A percentile compares a stretch with the other conserved stretches of the same genome.
Evolutionary conservation across 1,140 invertebrate species (phyloP).

Genomic region (Atta colombica): DNA sequence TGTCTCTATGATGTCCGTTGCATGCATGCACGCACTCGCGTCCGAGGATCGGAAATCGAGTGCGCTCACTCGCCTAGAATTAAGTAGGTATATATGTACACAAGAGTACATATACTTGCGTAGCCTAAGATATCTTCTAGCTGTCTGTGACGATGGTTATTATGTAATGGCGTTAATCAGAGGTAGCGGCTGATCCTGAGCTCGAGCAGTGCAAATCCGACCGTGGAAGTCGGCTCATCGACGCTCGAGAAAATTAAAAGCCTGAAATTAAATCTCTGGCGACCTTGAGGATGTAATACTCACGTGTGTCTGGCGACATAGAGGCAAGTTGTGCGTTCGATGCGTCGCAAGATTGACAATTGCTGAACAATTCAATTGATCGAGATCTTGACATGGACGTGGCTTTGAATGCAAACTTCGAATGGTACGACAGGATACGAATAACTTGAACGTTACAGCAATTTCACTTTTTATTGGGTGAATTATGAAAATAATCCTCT

Average conservation of each 20-base stretch:
- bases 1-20: not conserved
- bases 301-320: no score
- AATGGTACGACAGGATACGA: not conserved
- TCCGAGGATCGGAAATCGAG: not conserved
- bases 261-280: conserved; percentile 47
- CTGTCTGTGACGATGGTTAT: not conserved
- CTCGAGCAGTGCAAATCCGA: conserved; percentile 31
- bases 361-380: conserved; percentile 35
- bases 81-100: conserved; percentile 20
- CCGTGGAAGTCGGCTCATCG: not conserved
- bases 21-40: not conserved
- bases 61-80: conserved; percentile 1
- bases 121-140: not conserved
- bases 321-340: conserved; percentile 2
- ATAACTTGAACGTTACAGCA: not conserved
- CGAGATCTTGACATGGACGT: not conserved
- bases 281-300: conserved; percentile 27
- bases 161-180: conserved; percentile 47
- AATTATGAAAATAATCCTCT: not conserved
- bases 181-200: conserved; percentile 27
- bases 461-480: not conserved
- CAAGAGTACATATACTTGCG: conserved; percentile 18
- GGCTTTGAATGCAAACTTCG: not conserved
- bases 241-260: conserved; percentile 45
- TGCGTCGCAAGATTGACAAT: conserved; percentile 25